Evolutionary conservation across 2,888 invertebrate species (phyloP).

Genomic region (Brachylomia viminalis): DNA sequence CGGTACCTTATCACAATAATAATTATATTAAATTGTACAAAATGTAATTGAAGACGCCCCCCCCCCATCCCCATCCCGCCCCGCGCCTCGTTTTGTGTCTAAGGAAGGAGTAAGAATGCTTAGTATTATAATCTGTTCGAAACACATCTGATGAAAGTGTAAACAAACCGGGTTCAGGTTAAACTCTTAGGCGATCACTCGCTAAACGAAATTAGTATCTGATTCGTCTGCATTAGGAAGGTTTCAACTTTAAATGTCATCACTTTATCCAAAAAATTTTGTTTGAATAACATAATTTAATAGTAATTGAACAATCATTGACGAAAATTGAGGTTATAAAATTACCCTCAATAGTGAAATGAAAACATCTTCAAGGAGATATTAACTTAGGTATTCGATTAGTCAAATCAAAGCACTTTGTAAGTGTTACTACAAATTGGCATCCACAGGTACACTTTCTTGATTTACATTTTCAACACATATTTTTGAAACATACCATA

Average conservation of each 20-base stretch:
- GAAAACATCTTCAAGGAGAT: too few relatives aligned
- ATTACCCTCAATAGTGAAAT: too few relatives aligned
- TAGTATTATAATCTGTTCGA: neutral
- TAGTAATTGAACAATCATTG: neutral
- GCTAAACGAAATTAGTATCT: neutral
- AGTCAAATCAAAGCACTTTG: neutral
- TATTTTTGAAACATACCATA: neutral
- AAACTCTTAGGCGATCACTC: neutral
- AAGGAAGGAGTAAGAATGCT: neutral
- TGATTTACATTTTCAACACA: neutral
- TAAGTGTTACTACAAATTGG: neutral
- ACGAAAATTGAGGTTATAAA: neutral
- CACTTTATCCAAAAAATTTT: neutral
- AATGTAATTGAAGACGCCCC: conserved; percentile 45
- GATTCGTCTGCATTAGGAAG: neutral
- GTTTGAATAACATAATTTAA: neutral
- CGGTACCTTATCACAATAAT: conserved; percentile 51
- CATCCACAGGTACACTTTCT: neutral
- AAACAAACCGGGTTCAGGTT: neutral
- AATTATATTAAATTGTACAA: conserved; percentile 47
- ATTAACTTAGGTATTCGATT: neutral
- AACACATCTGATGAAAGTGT: neutral
- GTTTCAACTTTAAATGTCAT: neutral
- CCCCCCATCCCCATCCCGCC: neutral
- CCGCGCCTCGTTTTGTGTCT: neutral